A percentile compares a stretch with the other conserved stretches of the same genome.
These are phyloP conservation scores for Mixornis gularis DNA, from an alignment of 2,113 vertebrate species.

Conservation along the genomic window DNA sequence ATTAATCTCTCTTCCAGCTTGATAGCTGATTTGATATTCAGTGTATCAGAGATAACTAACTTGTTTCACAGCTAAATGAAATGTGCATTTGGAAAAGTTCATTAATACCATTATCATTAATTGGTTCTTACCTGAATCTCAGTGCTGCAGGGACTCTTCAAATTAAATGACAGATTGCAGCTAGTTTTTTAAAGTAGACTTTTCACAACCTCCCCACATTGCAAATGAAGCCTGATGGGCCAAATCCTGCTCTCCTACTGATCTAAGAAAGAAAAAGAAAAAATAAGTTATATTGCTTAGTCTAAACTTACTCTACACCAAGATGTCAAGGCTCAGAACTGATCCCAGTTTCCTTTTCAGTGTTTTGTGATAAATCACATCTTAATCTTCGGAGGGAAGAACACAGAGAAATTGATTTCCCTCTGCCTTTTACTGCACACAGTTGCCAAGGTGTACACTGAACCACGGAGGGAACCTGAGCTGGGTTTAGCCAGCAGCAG, in stretches of 20 bases:
- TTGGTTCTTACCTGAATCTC: constrained; percentile 34
- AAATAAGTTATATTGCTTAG: neutral
- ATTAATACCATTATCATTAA: constrained; percentile 51
- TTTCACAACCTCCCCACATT: neutral
- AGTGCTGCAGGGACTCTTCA: neutral
- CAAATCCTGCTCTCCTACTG: neutral
- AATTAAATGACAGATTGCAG: constrained; percentile 1
- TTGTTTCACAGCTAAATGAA: constrained; percentile 16
- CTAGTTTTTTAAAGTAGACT: neutral
- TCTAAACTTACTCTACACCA: neutral
- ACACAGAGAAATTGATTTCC: neutral
- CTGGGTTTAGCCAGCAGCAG: neutral
- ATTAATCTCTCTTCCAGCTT: neutral
- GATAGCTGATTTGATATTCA: constrained; percentile 9
- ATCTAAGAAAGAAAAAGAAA: neutral
- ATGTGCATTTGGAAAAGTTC: constrained; percentile 25
- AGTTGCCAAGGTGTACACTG: neutral
- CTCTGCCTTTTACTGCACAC: neutral
- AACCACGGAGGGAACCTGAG: neutral
- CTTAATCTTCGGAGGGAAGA: neutral
- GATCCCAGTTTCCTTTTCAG: neutral
- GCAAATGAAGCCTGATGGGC: neutral
- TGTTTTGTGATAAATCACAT: neutral
- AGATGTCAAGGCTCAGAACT: neutral
- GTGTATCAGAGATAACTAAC: neutral